A percentile compares a stretch with the other conserved stretches of the same genome.
Evolutionary conservation across 2,797 vertebrate species (phyloP).

Genomic region (Salarias fasciatus): DNA sequence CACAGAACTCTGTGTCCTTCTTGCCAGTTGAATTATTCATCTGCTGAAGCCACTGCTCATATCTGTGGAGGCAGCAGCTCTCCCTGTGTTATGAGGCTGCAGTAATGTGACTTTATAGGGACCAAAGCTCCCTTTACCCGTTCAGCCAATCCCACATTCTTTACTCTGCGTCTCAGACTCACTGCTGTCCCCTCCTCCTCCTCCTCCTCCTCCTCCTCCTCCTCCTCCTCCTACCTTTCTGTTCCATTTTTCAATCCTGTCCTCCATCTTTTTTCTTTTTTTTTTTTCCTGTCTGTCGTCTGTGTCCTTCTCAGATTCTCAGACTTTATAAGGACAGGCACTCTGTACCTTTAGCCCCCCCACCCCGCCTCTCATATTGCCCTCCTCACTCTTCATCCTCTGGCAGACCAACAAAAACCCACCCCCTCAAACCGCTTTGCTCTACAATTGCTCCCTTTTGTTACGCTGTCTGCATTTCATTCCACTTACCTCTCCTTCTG

Average conservation of each 20-base stretch:
- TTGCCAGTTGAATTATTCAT: conserved; percentile 75
- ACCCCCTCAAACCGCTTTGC: conserved; percentile 4
- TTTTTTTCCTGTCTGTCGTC: neutral
- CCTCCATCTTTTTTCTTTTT: conserved; percentile 1
- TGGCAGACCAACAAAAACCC: conserved; percentile 20
- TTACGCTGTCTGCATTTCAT: neutral
- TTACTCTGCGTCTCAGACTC: conserved; percentile 19
- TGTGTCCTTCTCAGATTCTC: conserved; percentile 23
- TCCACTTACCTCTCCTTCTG: neutral
- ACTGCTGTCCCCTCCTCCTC: neutral
- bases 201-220: neutral
- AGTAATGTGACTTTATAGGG: conserved; percentile 59
- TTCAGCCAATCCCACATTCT: conserved; percentile 50
- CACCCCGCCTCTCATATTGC: conserved; percentile 22
- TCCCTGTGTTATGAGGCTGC: conserved; percentile 58
- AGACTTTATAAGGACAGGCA: conserved; percentile 32
- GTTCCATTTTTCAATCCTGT: conserved; percentile 37
- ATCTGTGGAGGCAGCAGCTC: conserved; percentile 76
- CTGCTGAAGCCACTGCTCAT: conserved; percentile 62
- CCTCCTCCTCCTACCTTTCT: conserved; percentile 13
- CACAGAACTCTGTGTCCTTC: conserved; percentile 55
- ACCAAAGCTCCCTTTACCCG: conserved; percentile 57
- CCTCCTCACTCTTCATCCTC: conserved; percentile 1
- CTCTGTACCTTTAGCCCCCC: conserved; percentile 37
- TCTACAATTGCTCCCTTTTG: neutral